Conservation (phyloP, 2,113 vertebrate species). For the Leptosomus discolor region DNA sequence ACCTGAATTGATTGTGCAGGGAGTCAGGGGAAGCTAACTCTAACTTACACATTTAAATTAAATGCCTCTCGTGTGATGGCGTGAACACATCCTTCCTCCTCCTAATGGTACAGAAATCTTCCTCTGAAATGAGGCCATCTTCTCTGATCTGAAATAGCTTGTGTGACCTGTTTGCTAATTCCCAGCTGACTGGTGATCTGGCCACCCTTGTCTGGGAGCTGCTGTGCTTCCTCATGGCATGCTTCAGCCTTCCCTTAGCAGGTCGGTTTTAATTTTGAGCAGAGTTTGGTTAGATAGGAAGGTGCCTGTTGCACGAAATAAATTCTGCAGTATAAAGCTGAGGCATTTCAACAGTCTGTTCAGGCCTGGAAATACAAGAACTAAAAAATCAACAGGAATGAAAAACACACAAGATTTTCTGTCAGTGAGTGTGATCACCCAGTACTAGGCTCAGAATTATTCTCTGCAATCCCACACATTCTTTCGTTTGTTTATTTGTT, state of each 20-base stretch:
- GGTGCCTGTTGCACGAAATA: neutral
- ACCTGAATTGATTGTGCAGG: slow-evolving; percentile 11
- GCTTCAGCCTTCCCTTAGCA: neutral
- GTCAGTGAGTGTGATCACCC: neutral
- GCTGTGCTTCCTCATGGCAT: neutral
- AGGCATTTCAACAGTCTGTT: neutral
- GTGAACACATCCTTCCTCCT: neutral
- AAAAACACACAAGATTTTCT: neutral
- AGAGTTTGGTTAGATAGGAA: neutral
- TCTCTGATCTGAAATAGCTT: neutral
- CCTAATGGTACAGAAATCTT: neutral
- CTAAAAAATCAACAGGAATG: neutral
- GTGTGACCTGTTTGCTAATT: neutral
- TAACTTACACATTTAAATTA: neutral
- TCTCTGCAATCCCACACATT: neutral
- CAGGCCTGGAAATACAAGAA: neutral
- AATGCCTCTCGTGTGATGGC: neutral
- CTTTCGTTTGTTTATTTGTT: neutral
- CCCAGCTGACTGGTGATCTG: neutral
- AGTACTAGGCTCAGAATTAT: neutral
- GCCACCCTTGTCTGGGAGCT: neutral
- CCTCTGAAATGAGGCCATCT: neutral
- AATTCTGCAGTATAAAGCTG: neutral
- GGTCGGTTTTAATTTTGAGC: neutral
- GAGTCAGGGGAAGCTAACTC: neutral